phyloP scores from a whole-genome alignment of 2,888 invertebrate genomes.

The Megalurothrips usitatus region DNA sequence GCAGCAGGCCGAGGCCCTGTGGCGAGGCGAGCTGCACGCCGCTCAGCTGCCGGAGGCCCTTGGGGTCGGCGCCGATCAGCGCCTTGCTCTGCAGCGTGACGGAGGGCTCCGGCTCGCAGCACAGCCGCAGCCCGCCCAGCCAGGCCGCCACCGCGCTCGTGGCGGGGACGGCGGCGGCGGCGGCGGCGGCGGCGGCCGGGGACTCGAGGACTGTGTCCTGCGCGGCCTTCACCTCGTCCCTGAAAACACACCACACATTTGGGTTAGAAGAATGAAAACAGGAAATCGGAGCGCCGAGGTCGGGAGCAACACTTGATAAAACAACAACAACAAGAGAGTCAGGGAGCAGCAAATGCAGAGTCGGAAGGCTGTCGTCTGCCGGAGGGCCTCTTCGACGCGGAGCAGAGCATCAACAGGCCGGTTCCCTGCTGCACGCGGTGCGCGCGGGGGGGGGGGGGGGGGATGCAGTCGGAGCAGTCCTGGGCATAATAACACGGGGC shows the following conservation, averaged over 20 bases:
- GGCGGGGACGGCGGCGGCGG: not conserved
- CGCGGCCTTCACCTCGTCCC: not conserved
- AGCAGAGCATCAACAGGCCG: no score
- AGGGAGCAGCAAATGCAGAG: no score
- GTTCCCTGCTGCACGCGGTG: no score
- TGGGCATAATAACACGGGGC: no score
- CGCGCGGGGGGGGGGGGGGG: no score
- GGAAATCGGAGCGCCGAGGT: no score
- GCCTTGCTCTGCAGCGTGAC: slow-evolving; percentile 20
- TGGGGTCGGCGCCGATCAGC: not conserved
- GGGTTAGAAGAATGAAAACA: not conserved
- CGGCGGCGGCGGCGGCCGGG: not conserved
- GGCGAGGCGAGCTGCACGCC: slow-evolving; percentile 18
- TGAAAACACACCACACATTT: not conserved
- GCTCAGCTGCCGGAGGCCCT: slow-evolving; percentile 8
- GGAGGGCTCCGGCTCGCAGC: slow-evolving; percentile 14
- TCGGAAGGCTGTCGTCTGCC: no score
- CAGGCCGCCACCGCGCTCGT: not conserved
- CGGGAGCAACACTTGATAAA: no score
- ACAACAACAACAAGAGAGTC: no score
- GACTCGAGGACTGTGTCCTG: no score
- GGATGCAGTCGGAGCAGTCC: no score
- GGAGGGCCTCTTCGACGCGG: no score
- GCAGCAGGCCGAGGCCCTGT: not conserved
- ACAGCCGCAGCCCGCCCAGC: slow-evolving; percentile 14